phyloP scores from a whole-genome alignment of 2,888 invertebrate species.

The Griposia aprilina region DNA sequence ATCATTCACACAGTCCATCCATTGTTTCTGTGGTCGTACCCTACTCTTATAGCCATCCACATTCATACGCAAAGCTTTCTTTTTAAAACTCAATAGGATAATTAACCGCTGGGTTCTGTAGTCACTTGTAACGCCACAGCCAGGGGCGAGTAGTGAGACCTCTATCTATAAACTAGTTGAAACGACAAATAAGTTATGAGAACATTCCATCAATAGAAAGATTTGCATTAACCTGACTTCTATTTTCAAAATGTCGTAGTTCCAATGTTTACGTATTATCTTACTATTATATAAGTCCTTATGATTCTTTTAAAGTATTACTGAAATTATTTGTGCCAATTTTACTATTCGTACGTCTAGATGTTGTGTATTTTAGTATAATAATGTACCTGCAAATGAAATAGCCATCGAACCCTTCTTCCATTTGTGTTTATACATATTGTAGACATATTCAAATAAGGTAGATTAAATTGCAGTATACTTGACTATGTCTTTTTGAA shows the following conservation, averaged over 20 bases:
- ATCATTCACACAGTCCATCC: background rate
- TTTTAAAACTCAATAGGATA: background rate
- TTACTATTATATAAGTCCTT: background rate
- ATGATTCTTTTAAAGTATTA: constrained; percentile 29
- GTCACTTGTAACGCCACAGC: background rate
- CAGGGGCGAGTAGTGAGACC: background rate
- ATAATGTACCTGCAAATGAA: constrained; percentile 27
- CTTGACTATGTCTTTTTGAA: constrained; percentile 2
- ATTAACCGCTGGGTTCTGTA: background rate
- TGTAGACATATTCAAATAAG: constrained; percentile 18
- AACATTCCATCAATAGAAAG: background rate
- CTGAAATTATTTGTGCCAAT: constrained; percentile 56
- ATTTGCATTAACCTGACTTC: background rate
- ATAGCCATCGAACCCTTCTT: constrained; percentile 47
- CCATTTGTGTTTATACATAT: constrained; percentile 36
- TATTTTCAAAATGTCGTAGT: background rate
- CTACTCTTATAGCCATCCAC: background rate
- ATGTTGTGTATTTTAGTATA: constrained; percentile 37
- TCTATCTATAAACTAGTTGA: background rate
- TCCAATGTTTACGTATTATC: constrained; percentile 17
- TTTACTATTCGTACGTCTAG: constrained; percentile 23
- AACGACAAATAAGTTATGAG: background rate
- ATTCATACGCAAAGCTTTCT: background rate
- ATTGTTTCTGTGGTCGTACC: background rate
- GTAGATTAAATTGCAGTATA: constrained; percentile 5